phyloP scores from a whole-genome alignment of 2,797 vertebrate genomes.

The Loriculus beryllinus region DNA sequence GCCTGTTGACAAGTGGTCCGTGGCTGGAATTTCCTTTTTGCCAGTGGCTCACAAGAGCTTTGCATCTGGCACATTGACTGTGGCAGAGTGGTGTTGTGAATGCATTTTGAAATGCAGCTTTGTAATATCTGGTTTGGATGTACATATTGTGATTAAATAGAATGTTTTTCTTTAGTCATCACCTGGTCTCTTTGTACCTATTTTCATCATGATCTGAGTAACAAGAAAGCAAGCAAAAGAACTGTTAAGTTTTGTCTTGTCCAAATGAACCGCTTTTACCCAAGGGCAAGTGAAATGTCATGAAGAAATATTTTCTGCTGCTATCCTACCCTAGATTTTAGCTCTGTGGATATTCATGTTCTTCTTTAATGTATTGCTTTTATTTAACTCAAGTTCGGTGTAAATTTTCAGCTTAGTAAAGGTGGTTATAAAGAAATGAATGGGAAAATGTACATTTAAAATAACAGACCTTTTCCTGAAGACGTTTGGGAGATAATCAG shows the following conservation, averaged over 20 bases:
- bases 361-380: not conserved
- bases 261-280: not conserved
- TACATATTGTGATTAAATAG: slow-evolving; percentile 48
- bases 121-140: slow-evolving; percentile 41
- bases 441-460: not conserved
- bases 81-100: not conserved
- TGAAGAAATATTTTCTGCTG: not conserved
- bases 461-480: not conserved
- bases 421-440: not conserved
- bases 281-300: not conserved
- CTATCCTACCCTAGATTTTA: not conserved
- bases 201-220: not conserved
- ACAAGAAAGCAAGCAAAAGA: not conserved
- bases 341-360: not conserved
- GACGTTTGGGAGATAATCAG: not conserved
- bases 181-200: not conserved
- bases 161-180: slow-evolving; percentile 8
- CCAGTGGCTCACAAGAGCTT: not conserved
- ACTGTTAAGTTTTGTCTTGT: not conserved
- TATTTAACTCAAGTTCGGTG: not conserved
- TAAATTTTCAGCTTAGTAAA: not conserved
- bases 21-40: not conserved
- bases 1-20: not conserved
- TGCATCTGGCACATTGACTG: accelerated
- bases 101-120: not conserved